A percentile compares a stretch with the other conserved stretches of the same genome.
phyloP scores from a whole-genome alignment of 2,888 invertebrate genomes.

The Scaptomyza parva region DNA sequence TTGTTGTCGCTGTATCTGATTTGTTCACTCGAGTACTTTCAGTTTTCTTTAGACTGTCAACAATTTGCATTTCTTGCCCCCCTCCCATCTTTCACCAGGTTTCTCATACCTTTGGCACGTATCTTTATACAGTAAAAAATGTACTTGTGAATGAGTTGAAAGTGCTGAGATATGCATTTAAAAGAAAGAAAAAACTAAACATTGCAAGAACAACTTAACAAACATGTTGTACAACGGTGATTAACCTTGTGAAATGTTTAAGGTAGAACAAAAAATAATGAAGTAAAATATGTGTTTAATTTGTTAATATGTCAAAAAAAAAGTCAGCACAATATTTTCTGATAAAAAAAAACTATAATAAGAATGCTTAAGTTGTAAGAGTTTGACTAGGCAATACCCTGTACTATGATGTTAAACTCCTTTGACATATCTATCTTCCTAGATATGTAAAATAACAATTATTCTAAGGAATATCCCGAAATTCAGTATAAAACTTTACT shows the following conservation, averaged over 20 bases:
- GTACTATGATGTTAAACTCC: no score
- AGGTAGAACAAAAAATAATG: not conserved
- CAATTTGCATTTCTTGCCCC: not conserved
- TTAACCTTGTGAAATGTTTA: not conserved
- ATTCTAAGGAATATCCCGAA: no score
- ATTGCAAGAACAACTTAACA: not conserved
- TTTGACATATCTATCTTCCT: not conserved
- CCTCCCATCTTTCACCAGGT: not conserved
- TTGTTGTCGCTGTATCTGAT: not conserved
- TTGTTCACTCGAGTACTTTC: not conserved
- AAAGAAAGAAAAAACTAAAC: not conserved
- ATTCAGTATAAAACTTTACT: no score
- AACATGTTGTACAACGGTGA: slow-evolving; percentile 1
- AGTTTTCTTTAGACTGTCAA: not conserved
- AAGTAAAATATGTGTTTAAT: not conserved
- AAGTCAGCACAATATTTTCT: not conserved
- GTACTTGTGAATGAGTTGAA: not conserved
- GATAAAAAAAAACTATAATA: not conserved
- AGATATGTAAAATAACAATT: not conserved
- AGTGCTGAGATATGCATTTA: not conserved
- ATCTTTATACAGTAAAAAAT: not conserved
- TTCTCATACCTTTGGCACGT: not conserved
- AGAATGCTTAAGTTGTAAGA: not conserved
- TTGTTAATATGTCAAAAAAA: not conserved
- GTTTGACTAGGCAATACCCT: no score